These are phyloP conservation scores for Epirrita christyi DNA, from an alignment of 2,888 invertebrate species.

Conservation along the genomic window DNA sequence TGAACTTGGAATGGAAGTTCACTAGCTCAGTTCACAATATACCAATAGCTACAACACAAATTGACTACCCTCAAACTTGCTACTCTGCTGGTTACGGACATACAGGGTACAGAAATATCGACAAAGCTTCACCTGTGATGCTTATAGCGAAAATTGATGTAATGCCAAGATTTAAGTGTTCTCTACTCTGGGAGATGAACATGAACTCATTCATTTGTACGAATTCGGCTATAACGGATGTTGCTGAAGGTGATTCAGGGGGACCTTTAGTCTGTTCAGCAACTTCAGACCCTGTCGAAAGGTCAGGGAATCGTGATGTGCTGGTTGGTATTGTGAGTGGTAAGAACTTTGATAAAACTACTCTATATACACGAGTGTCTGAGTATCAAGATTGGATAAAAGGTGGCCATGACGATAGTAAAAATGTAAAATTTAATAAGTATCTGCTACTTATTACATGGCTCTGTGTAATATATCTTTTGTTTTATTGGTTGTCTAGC, in stretches of 20 bases:
- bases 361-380: constrained; percentile 50
- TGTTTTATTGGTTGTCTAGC: constrained; percentile 40
- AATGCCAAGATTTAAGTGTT: constrained; percentile 51
- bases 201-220: constrained; percentile 60
- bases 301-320: constrained; percentile 39
- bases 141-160: constrained; percentile 51
- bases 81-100: constrained; percentile 58
- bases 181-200: constrained; percentile 60
- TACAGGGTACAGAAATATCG: constrained; percentile 26
- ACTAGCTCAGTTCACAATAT: constrained; percentile 45
- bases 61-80: constrained; percentile 53
- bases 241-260: constrained; percentile 65
- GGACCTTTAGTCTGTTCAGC: constrained; percentile 61
- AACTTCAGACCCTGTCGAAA: constrained; percentile 49
- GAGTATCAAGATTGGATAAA: constrained; percentile 52
- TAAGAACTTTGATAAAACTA: constrained; percentile 64
- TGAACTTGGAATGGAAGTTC: constrained; percentile 48
- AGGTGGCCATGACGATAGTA: constrained; percentile 11
- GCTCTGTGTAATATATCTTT: constrained; percentile 55
- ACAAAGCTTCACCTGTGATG: constrained; percentile 45
- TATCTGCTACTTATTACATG: constrained; percentile 46
- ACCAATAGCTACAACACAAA: constrained; percentile 33
- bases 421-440: constrained; percentile 22
- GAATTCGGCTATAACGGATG: constrained; percentile 50
- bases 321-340: constrained; percentile 67